A percentile compares a stretch with the other conserved stretches of the same genome.
Evolutionary conservation across 2,888 invertebrate genomes (phyloP).

Genomic region (Dermolepida albohirtum): DNA sequence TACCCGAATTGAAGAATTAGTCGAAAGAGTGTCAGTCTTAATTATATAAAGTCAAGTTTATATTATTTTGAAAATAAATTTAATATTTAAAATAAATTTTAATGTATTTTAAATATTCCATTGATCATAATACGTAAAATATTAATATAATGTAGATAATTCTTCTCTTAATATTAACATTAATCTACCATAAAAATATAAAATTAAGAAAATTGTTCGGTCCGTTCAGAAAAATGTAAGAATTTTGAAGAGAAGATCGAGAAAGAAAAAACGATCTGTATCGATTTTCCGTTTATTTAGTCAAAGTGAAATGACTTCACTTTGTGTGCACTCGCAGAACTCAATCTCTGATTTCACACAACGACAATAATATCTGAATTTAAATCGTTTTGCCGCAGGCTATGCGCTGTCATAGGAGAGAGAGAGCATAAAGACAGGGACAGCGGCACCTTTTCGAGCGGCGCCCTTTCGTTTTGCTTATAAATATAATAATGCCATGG

Average conservation of each 20-base stretch:
- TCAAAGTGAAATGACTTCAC: slow-evolving; percentile 59
- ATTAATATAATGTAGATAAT: too few species aligned
- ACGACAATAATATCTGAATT: slow-evolving; percentile 64
- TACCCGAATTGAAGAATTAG: too few species aligned
- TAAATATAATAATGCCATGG: neutral
- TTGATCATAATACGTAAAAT: too few species aligned
- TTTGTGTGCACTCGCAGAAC: slow-evolving; percentile 61
- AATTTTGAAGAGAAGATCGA: slow-evolving; percentile 18
- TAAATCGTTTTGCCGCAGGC: slow-evolving; percentile 56
- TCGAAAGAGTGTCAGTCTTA: too few species aligned
- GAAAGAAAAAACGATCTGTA: slow-evolving; percentile 31
- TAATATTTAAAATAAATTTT: too few species aligned
- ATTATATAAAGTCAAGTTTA: too few species aligned
- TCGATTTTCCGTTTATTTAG: slow-evolving; percentile 57
- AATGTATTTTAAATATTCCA: too few species aligned
- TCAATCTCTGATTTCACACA: slow-evolving; percentile 62
- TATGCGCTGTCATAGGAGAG: slow-evolving; percentile 13
- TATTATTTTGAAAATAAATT: too few species aligned
- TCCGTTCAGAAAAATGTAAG: neutral
- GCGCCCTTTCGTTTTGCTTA: slow-evolving; percentile 29
- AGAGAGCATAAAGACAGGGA: slow-evolving; percentile 25
- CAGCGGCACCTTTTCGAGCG: slow-evolving; percentile 21
- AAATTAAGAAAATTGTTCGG: slow-evolving; percentile 2
- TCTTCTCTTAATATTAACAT: too few species aligned
- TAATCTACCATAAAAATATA: neutral